phyloP scores from a whole-genome alignment of 1,140 invertebrate species.

The Neocloeon triangulifer region DNA sequence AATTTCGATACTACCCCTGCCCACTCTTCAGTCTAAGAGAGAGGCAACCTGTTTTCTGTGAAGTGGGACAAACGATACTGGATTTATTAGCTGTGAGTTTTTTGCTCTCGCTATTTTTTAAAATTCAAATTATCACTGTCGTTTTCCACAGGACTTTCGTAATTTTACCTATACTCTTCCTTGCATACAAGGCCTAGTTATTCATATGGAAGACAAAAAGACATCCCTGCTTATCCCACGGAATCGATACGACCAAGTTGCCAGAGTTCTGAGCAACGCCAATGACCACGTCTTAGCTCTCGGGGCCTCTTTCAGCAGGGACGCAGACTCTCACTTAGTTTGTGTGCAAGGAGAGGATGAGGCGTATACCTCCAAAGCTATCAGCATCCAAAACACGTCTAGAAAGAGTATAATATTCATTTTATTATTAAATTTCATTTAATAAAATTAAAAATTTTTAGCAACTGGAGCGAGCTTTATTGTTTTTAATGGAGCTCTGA shows the following conservation, averaged over 20 bases:
- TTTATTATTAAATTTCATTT: too few species aligned
- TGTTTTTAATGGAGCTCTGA: slow-evolving; percentile 70
- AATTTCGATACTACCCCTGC: slow-evolving; percentile 74
- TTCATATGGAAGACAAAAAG: slow-evolving; percentile 67
- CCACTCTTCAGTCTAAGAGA: slow-evolving; percentile 59
- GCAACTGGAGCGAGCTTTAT: slow-evolving; percentile 80
- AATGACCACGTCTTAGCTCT: slow-evolving; percentile 72
- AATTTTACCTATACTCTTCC: slow-evolving; percentile 70
- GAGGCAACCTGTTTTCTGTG: slow-evolving; percentile 60
- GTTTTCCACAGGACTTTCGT: slow-evolving; percentile 41
- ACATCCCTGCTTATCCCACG: slow-evolving; percentile 56
- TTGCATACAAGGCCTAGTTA: slow-evolving; percentile 48
- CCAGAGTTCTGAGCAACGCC: slow-evolving; percentile 58
- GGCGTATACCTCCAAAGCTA: slow-evolving; percentile 61
- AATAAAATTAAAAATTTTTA: too few species aligned
- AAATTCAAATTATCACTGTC: slow-evolving; percentile 2
- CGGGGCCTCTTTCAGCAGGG: slow-evolving; percentile 53
- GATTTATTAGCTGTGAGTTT: slow-evolving; percentile 49
- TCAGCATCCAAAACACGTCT: slow-evolving; percentile 65
- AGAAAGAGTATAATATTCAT: slow-evolving; percentile 33
- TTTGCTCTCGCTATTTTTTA: too few species aligned
- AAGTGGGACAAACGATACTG: slow-evolving; percentile 80
- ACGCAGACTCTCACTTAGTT: slow-evolving; percentile 70
- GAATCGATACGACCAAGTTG: slow-evolving; percentile 46
- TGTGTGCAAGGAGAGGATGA: slow-evolving; percentile 56